phyloP scores from a whole-genome alignment of 2,797 vertebrate genomes.

The Tinamus major region DNA sequence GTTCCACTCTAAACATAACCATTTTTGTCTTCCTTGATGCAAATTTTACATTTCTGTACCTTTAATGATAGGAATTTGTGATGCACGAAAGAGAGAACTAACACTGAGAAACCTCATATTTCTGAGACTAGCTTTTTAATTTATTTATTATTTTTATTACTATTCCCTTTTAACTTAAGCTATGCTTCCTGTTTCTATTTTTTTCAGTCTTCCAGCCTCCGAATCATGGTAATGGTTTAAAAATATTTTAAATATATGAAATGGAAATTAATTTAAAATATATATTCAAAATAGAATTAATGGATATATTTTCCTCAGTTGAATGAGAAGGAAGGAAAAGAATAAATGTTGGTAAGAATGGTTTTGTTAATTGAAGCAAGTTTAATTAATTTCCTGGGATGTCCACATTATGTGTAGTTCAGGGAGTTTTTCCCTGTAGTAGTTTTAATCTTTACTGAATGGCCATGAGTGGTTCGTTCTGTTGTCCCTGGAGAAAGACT shows the following conservation, averaged over 20 bases:
- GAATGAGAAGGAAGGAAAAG: not conserved
- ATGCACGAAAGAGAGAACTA: not conserved
- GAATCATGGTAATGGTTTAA: not conserved
- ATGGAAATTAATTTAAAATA: not conserved
- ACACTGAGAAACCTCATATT: too few species aligned
- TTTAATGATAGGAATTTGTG: not conserved
- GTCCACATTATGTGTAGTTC: not conserved
- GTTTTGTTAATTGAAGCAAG: not conserved
- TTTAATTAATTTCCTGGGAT: not conserved
- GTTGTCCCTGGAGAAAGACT: not conserved
- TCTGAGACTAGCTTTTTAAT: not conserved
- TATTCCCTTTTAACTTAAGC: not conserved
- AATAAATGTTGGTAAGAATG: not conserved
- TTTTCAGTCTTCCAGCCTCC: not conserved
- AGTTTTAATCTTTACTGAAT: not conserved
- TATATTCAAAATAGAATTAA: not conserved
- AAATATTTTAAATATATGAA: not conserved
- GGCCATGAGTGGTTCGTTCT: not conserved
- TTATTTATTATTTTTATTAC: not conserved
- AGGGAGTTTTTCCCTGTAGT: not conserved
- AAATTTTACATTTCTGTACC: not conserved
- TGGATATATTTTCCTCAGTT: not conserved
- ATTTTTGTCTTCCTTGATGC: not conserved
- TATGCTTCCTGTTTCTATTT: not conserved
- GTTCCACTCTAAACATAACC: not conserved